Conservation (phyloP, 1,140 invertebrate species). For the Ostrea edulis region DNA sequence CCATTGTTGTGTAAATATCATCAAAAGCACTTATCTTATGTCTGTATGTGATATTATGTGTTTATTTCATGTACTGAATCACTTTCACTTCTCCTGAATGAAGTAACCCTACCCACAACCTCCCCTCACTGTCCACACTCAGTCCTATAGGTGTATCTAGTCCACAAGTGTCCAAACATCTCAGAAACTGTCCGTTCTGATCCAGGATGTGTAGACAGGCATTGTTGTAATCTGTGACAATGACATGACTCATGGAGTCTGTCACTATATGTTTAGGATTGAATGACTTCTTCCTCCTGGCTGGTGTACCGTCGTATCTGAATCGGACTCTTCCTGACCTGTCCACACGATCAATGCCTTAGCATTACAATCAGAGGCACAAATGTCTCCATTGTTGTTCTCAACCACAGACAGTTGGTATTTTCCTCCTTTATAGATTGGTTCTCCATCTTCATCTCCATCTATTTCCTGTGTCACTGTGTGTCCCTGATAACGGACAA, state of each 20-base stretch:
- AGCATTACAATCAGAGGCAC: too few relatives aligned
- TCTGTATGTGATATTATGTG: too few relatives aligned
- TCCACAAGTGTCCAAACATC: not conserved
- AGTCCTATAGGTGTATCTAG: not conserved
- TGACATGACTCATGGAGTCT: not conserved
- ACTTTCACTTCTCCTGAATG: too few relatives aligned
- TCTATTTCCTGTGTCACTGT: too few relatives aligned
- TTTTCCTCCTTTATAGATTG: not conserved
- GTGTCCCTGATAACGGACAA: not conserved
- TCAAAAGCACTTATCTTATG: too few relatives aligned
- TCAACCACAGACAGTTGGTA: not conserved
- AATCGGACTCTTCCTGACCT: not conserved
- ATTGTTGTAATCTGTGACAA: not conserved
- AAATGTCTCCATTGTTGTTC: not conserved
- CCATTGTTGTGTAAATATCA: too few relatives aligned
- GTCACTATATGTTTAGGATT: not conserved
- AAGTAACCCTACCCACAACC: too few relatives aligned
- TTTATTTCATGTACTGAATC: too few relatives aligned
- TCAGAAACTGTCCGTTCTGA: not conserved
- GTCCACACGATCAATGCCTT: not conserved
- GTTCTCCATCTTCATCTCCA: too few relatives aligned
- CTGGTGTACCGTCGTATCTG: not conserved
- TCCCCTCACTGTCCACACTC: too few relatives aligned
- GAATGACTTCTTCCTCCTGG: too few relatives aligned
- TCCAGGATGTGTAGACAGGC: too few relatives aligned